phyloP scores from a whole-genome alignment of 2,113 vertebrate species.

The Gambusia holbrooki region DNA sequence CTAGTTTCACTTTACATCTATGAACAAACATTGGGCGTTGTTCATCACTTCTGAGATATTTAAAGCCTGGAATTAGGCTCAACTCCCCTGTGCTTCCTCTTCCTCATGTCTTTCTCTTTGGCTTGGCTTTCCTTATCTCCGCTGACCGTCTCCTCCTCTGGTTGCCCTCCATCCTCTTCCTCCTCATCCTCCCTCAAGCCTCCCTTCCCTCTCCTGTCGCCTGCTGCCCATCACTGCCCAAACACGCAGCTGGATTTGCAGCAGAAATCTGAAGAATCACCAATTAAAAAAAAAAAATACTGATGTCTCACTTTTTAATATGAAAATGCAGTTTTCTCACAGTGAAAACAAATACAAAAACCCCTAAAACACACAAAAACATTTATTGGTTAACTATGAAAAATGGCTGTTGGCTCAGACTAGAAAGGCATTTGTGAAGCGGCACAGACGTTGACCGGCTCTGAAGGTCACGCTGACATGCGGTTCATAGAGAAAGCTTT shows the following conservation, averaged over 20 bases:
- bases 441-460: slow-evolving; percentile 41
- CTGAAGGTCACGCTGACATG: slow-evolving; percentile 63
- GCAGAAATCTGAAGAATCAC: not conserved
- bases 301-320: not conserved
- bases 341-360: not conserved
- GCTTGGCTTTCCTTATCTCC: slow-evolving; percentile 38
- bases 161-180: slow-evolving; percentile 32
- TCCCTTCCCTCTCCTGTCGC: slow-evolving; percentile 2
- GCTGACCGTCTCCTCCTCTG: slow-evolving; percentile 32
- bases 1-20: not conserved
- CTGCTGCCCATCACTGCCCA: slow-evolving; percentile 17
- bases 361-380: slow-evolving; percentile 8
- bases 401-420: slow-evolving; percentile 55
- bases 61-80: slow-evolving; percentile 18
- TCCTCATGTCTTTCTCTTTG: slow-evolving; percentile 30
- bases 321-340: not conserved
- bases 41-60: slow-evolving; percentile 46
- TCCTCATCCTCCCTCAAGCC: slow-evolving; percentile 47
- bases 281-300: not conserved
- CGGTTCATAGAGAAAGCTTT: slow-evolving; percentile 9
- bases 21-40: not conserved
- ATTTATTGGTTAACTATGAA: slow-evolving; percentile 30
- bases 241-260: not conserved
- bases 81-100: slow-evolving; percentile 58
- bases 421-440: slow-evolving; percentile 50